Evolutionary conservation across 2,888 invertebrate species (phyloP).

Genomic region (Andrena flavipes): DNA sequence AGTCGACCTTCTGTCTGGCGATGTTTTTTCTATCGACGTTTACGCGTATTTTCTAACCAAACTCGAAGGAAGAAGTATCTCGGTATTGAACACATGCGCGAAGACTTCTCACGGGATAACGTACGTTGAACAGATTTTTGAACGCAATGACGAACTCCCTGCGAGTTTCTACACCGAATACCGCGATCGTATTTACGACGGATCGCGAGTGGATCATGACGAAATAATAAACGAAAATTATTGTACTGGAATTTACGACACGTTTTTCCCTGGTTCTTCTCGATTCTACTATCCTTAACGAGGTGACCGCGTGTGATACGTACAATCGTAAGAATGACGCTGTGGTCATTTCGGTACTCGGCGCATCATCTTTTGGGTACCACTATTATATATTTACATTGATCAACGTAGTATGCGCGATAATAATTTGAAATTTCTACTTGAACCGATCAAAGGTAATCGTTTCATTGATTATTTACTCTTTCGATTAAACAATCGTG

Average conservation of each 20-base stretch:
- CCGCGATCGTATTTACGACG: constrained; percentile 13
- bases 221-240: constrained; percentile 22
- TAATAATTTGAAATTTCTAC: constrained; percentile 58
- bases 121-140: constrained; percentile 56
- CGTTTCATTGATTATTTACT: not conserved
- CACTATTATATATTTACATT: constrained; percentile 65
- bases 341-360: constrained; percentile 77
- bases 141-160: constrained; percentile 32
- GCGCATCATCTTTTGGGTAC: constrained; percentile 69
- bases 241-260: constrained; percentile 1
- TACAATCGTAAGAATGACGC: constrained; percentile 72
- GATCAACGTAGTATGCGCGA: constrained; percentile 76
- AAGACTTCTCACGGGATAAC: constrained; percentile 62
- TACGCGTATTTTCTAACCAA: constrained; percentile 37
- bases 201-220: constrained; percentile 14
- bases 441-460: not conserved
- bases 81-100: constrained; percentile 67
- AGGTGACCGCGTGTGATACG: constrained; percentile 54
- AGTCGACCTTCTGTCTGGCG: constrained; percentile 23
- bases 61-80: constrained; percentile 24
- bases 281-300: constrained; percentile 39
- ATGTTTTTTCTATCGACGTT: constrained; percentile 4
- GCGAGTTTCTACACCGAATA: constrained; percentile 29
- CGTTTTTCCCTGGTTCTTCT: constrained; percentile 30
- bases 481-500: not conserved